Evolutionary conservation across 1,140 invertebrate species (phyloP), one percentile per base, ranked within the genome.

Genomic region (Ceratoteleas bidentatus): DNA sequence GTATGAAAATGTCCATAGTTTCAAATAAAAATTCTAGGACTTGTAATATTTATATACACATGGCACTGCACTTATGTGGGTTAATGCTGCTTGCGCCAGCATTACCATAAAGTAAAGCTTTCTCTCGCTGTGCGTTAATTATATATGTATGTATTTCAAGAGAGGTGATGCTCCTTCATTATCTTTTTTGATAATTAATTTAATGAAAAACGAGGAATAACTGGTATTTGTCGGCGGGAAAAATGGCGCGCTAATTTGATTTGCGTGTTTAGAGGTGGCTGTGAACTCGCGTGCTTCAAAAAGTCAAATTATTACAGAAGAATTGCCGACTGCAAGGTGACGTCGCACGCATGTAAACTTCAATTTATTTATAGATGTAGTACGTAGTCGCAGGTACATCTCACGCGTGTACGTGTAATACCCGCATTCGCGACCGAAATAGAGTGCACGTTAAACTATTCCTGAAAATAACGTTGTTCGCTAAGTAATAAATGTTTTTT

Each of bases 291-390:
- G 9, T 33, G 45, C 61, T 64, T 72, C 36, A 32, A 61, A 50
- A 60, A 74, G 62, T 73, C 50, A 57, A 73, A 73, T 80, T 80
- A 80, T 73, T 73, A 45, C 54, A 62, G 40, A 80, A 68, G 68
- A 81, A 81, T 70, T 53, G 77, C 34, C 57, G 65, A 57, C 69
- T 74, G 70, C 64, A 54, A 74, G 70, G 56, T 81, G 65, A 73
- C 45, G 70, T 68, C 70, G 70, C 53, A 65, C 54, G 76, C 70
- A 60, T 70, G 78, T 81, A 81, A 81, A 81, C 70, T 75, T 60
- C 5, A 70, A 70, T 65, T 66, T 81, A 81, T 76, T 81, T 81
- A 76, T 75, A 75, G 72, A 53, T 58, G 49, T 52, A 57, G 49
- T 64, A 68, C 49, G 61, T 60, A 72, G 36, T 62, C 33, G 61